Evolutionary conservation across 2,888 invertebrate species (phyloP).

Genomic region (Andrena dorsata): DNA sequence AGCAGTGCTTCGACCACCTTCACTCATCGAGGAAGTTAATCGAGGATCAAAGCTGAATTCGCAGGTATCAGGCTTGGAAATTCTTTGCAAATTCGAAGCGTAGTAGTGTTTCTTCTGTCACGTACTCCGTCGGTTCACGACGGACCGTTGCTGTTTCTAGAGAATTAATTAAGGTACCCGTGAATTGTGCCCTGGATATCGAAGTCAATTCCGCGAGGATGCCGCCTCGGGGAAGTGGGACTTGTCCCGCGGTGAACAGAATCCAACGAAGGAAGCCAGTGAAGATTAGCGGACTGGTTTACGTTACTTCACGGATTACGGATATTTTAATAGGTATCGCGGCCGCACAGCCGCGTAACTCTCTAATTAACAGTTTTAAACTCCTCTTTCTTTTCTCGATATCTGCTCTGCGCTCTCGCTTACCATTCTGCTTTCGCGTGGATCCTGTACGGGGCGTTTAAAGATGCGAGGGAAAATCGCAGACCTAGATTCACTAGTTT

Average conservation of each 20-base stretch:
- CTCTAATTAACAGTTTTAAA: neutral
- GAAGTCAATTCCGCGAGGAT: no score
- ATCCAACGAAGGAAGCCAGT: neutral
- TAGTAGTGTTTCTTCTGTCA: neutral
- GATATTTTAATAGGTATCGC: neutral
- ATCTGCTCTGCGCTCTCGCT: neutral
- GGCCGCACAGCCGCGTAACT: neutral
- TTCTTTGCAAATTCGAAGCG: neutral
- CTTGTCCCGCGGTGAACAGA: neutral
- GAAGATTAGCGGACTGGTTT: slow-evolving; percentile 5
- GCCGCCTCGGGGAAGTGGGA: no score
- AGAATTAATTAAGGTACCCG: neutral
- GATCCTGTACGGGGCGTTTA: neutral
- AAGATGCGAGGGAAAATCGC: neutral
- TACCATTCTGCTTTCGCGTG: neutral
- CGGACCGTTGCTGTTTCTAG: slow-evolving; percentile 6
- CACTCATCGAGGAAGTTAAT: no score
- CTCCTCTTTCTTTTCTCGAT: neutral
- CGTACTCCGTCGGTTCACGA: neutral
- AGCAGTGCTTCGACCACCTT: no score
- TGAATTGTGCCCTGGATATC: neutral
- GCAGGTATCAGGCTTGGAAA: slow-evolving; percentile 1
- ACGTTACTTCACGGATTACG: neutral
- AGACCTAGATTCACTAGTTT: neutral
- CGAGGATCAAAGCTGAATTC: neutral